phyloP scores from a whole-genome alignment of 2,113 vertebrate genomes.

The Clupea harengus region DNA sequence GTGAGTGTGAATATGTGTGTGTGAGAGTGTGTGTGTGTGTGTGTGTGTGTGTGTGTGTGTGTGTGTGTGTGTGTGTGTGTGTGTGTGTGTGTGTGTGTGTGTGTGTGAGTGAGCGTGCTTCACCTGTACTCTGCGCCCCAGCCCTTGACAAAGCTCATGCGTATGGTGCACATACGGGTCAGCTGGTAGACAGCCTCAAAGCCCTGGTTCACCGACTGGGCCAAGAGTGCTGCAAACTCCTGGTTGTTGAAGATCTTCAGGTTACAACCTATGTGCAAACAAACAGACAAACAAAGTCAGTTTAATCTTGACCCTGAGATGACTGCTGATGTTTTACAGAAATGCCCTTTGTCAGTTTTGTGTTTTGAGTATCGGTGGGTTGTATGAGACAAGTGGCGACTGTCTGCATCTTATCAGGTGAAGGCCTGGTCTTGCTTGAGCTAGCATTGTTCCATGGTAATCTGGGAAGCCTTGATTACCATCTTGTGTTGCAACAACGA shows the following conservation, averaged over 20 bases:
- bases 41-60: neutral
- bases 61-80: neutral
- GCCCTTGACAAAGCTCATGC: conserved; percentile 99
- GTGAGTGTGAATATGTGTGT: neutral
- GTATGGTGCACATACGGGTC: conserved; percentile 97
- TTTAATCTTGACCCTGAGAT: neutral
- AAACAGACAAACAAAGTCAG: neutral
- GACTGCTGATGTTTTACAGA: neutral
- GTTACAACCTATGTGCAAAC: conserved; percentile 83
- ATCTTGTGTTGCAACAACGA: neutral
- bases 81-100: conserved; percentile 1
- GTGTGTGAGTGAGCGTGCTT: conserved; percentile 26
- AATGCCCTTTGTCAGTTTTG: neutral
- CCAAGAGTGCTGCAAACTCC: conserved; percentile 93
- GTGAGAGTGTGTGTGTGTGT: neutral
- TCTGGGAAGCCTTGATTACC: neutral
- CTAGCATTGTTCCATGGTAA: neutral
- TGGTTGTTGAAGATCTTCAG: conserved; percentile 99
- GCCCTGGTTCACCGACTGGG: conserved; percentile 97
- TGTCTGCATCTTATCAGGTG: neutral
- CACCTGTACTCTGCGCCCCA: conserved; percentile 99
- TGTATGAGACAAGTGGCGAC: neutral
- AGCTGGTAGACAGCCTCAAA: conserved; percentile 98
- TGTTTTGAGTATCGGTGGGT: neutral
- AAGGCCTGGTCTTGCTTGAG: neutral